Conservation (phyloP, 2,797 vertebrate species). For the Cichlasoma orientale region DNA sequence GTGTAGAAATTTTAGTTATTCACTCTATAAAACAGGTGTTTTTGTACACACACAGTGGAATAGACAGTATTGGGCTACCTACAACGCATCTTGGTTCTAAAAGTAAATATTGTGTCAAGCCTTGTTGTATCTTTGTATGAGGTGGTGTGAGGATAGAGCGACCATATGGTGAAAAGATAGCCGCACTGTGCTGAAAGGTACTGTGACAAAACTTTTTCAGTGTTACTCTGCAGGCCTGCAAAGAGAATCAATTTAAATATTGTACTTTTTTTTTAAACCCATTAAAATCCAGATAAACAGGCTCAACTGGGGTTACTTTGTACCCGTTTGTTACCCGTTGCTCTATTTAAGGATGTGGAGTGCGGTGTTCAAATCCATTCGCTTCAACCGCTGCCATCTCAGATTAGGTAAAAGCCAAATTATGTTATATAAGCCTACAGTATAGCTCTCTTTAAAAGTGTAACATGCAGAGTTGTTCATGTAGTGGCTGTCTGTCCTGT, state of each 20-base stretch:
- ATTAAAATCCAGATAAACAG: neutral
- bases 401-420: neutral
- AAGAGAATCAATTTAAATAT: neutral
- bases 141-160: neutral
- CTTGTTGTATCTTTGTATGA: neutral
- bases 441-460: slow-evolving; percentile 27
- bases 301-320: neutral
- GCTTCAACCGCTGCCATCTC: slow-evolving; percentile 22
- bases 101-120: neutral
- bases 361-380: neutral
- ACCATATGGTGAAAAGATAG: neutral
- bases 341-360: neutral
- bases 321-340: neutral
- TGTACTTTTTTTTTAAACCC: too few relatives aligned
- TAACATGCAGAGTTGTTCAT: slow-evolving; percentile 20
- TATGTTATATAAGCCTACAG: slow-evolving; percentile 41
- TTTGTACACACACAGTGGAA: neutral
- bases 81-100: neutral
- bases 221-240: neutral
- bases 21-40: neutral
- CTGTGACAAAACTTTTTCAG: neutral
- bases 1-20: neutral
- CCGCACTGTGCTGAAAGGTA: neutral
- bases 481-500: slow-evolving; percentile 36
- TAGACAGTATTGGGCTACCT: neutral